phyloP scores from a whole-genome alignment of 2,797 vertebrate species.

The Bradypodion pumilum region DNA sequence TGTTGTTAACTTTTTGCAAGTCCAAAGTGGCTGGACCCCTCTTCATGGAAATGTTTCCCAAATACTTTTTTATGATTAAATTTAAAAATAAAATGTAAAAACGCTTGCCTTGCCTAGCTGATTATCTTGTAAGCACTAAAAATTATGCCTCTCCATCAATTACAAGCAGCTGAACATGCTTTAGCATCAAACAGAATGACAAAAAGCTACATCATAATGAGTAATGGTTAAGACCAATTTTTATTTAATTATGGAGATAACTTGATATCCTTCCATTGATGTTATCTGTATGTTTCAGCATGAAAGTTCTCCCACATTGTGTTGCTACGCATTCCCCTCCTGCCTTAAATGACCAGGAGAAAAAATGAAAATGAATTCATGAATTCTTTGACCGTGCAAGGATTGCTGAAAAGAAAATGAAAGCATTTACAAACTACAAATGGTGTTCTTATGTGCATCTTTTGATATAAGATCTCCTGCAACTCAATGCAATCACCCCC shows the following conservation, averaged over 20 bases:
- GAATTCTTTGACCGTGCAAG: constrained; percentile 55
- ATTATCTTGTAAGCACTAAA: constrained; percentile 60
- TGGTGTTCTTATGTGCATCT: background rate
- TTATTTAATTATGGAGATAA: constrained; percentile 73
- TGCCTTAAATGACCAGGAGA: constrained; percentile 34
- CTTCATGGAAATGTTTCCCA: constrained; percentile 5
- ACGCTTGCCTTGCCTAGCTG: constrained; percentile 55
- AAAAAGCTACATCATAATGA: constrained; percentile 69
- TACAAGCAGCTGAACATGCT: constrained; percentile 66
- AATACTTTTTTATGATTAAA: background rate
- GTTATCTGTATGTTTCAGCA: constrained; percentile 56
- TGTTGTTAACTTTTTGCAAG: background rate
- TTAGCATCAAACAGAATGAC: constrained; percentile 73
- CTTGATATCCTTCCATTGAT: constrained; percentile 66
- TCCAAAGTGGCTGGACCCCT: background rate
- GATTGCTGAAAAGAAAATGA: constrained; percentile 32
- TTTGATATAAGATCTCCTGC: background rate
- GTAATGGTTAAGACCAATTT: constrained; percentile 66
- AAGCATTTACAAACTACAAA: background rate
- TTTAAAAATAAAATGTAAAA: constrained; percentile 51
- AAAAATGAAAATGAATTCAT: constrained; percentile 9
- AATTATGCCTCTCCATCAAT: constrained; percentile 67
- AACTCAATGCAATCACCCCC: background rate
- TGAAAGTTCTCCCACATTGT: constrained; percentile 57
- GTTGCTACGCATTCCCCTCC: constrained; percentile 45